Base-by-base conservation (phyloP, 1,140 invertebrate genomes). In the Aethina tumida region DNA sequence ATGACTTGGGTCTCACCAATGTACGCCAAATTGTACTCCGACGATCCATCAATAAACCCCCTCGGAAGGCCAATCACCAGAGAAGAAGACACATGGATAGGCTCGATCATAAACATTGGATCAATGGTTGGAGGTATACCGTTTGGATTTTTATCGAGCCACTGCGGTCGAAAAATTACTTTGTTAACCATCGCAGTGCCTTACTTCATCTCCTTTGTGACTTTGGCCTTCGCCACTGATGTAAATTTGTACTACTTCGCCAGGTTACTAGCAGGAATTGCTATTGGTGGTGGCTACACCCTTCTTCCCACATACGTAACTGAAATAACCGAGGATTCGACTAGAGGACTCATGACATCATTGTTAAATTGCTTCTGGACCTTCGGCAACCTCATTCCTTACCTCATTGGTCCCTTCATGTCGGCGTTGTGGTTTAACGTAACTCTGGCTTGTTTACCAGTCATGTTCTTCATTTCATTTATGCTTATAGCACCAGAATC, bases 81-180 rank as follows among this genome's bases (percentile, higher is more conserved):
- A 0, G 65, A 72, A 2, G 64, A 84, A 52, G 61, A 64, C 25
- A 79, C 84, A 0, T 92, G 84, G 85, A 79, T 92, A 39, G 82
- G 79, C 1, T 84, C 83, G 0, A 57, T 91, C 5, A 63, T 90
- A 28, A 74, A 83, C 0, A 53, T 91, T 10, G 87, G 86, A n/a
- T 83, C 84, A 12, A 66, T 86, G 2, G 28, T 71, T 2, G 78
- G 77, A 8, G 16, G 43, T 5, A 10, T 49, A 8, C 34, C 45
- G 3, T 55, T 58, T n/a, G 60, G 60, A 2, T 37, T 53, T 20
- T 22, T 62, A 0, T 28, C 62, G 6, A 56, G 66, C 18, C 55
- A 53, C 6, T 50, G 62, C 21, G 67, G 67, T 2, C 46, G 68
- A 41, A 69, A 65, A 40, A 53, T 50, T 5, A 55, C 57, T 4